Percentiles rank a stretch among this genome's conserved stretches.
Evolutionary conservation across 2,797 vertebrate genomes (phyloP).

Genomic region (Sebastolobus alascanus): DNA sequence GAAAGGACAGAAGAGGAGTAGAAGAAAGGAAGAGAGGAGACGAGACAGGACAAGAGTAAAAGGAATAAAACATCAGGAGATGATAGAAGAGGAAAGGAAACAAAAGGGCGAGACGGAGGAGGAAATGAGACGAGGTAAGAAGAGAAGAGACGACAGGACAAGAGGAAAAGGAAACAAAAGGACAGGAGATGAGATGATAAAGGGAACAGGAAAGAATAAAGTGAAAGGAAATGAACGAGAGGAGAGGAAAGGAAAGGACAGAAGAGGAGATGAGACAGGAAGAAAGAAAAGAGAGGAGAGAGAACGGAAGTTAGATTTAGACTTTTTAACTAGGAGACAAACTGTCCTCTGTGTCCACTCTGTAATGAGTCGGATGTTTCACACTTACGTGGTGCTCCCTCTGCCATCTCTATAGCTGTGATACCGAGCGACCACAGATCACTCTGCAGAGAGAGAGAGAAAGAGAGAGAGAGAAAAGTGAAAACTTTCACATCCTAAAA

Average conservation of each 20-base stretch:
- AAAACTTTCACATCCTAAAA: constrained; percentile 47
- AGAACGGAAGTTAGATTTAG: background rate
- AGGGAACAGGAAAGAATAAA: background rate
- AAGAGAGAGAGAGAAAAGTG: constrained; percentile 5
- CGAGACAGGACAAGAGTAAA: background rate
- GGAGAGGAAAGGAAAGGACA: background rate
- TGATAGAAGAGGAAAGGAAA: background rate
- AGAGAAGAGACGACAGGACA: background rate
- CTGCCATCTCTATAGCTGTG: constrained; percentile 98
- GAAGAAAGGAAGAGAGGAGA: no score
- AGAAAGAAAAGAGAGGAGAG: background rate
- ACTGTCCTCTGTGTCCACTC: constrained; percentile 11
- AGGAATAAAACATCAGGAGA: background rate
- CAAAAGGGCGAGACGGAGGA: background rate
- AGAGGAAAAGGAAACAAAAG: background rate
- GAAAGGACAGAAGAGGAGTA: no score
- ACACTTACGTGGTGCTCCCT: constrained; percentile 97
- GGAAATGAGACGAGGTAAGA: background rate
- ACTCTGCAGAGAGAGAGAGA: constrained; percentile 84
- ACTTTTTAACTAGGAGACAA: background rate
- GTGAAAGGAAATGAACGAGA: background rate
- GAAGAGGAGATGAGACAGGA: background rate
- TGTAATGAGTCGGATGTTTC: constrained; percentile 16
- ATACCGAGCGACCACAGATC: constrained; percentile 98
- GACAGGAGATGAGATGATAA: background rate